Percentiles rank a stretch among this genome's conserved stretches.
These are phyloP conservation scores for Sinhomidia bicolor DNA, from an alignment of 2,888 invertebrate species.

Conservation along the genomic window DNA sequence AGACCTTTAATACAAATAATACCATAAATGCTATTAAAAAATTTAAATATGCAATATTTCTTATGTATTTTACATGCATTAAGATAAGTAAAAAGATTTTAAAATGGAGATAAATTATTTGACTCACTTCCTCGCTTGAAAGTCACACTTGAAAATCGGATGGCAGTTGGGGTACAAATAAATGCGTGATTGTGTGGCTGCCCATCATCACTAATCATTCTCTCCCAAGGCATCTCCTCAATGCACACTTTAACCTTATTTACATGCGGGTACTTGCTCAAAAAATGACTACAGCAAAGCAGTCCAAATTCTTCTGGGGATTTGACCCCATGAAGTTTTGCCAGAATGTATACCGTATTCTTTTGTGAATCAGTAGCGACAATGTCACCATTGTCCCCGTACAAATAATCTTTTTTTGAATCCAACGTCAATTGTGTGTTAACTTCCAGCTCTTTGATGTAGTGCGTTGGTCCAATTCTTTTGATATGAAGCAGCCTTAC, in stretches of 20 bases:
- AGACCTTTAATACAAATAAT: constrained; percentile 82
- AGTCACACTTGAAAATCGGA: constrained; percentile 87
- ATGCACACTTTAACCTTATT: constrained; percentile 87
- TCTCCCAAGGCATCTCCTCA: constrained; percentile 90
- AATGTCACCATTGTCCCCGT: constrained; percentile 90
- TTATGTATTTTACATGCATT: too few relatives aligned
- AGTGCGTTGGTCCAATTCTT: constrained; percentile 85
- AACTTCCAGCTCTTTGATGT: constrained; percentile 89
- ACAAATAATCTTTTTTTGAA: constrained; percentile 87
- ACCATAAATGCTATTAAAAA: neutral
- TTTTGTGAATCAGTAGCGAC: constrained; percentile 92
- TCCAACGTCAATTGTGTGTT: constrained; percentile 87
- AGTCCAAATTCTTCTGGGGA: constrained; percentile 90
- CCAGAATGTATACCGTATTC: constrained; percentile 90
- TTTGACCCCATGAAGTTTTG: constrained; percentile 89
- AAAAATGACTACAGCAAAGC: constrained; percentile 88
- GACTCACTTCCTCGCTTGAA: constrained; percentile 87
- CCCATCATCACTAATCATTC: constrained; percentile 84
- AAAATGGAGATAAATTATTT: too few relatives aligned
- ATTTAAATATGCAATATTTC: constrained; percentile 6
- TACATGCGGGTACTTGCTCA: constrained; percentile 88
- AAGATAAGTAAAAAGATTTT: too few relatives aligned
- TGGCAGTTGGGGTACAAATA: constrained; percentile 86
- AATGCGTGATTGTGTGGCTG: constrained; percentile 89
- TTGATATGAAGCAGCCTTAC: constrained; percentile 89